Conservation (phyloP, 2,888 invertebrate genomes). For the Odontomyia ornata region DNA sequence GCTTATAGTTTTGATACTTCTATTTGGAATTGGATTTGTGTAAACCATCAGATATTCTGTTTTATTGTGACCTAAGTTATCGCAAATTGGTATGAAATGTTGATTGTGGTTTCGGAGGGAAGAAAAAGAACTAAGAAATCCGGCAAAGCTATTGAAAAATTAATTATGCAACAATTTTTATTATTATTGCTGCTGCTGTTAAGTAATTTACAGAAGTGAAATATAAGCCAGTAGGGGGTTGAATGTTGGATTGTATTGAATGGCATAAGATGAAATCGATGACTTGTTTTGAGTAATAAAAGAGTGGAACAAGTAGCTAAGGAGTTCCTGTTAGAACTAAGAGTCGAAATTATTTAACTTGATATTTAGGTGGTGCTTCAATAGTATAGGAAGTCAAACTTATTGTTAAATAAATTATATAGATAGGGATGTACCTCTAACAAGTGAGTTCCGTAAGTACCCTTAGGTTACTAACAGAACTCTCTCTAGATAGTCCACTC, state of each 20-base stretch:
- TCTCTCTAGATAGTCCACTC: background rate
- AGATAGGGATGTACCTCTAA: background rate
- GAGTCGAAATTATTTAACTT: background rate
- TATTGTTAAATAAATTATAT: background rate
- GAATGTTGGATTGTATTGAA: constrained; percentile 18
- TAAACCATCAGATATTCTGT: background rate
- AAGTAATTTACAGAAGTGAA: constrained; percentile 36
- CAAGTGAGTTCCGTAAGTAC: too few species aligned
- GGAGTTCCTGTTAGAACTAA: background rate
- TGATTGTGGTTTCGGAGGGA: background rate
- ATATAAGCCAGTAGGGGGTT: constrained; percentile 19
- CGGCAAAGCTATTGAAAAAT: constrained; percentile 5
- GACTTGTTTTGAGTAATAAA: background rate
- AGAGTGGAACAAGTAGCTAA: background rate
- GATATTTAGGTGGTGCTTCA: background rate
- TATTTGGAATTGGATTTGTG: background rate
- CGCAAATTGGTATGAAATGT: background rate
- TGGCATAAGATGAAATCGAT: background rate
- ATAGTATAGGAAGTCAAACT: background rate
- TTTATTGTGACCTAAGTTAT: background rate
- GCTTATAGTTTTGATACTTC: background rate
- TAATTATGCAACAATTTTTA: constrained; percentile 38
- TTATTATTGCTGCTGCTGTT: constrained; percentile 29
- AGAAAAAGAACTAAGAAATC: background rate
- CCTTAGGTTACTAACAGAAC: too few species aligned